Evolutionary conservation across 2,888 invertebrate species (phyloP).

Genomic region (Enchytraeus crypticus): DNA sequence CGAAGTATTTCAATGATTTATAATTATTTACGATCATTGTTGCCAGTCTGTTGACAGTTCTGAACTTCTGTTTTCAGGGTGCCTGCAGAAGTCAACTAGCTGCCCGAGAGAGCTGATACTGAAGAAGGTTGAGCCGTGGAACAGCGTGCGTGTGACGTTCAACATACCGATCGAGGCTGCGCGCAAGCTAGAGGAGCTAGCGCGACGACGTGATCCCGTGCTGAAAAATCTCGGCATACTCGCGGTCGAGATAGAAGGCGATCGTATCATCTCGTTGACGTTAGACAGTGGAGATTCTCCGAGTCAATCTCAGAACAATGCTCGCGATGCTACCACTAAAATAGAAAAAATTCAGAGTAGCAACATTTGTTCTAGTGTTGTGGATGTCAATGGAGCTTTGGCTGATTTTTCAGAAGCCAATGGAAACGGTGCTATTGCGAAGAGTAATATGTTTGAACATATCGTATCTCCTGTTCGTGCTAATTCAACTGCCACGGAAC

Average conservation of each 20-base stretch:
- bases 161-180: slow-evolving; percentile 94
- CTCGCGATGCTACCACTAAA: not conserved
- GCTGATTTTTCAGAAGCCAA: no score
- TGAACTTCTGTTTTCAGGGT: slow-evolving; percentile 26
- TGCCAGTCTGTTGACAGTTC: not conserved
- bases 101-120: slow-evolving; percentile 61
- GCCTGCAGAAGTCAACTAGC: no score
- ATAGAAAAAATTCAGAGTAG: no score
- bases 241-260: slow-evolving; percentile 74
- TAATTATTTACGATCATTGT: not conserved
- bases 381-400: no score
- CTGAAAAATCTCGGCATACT: slow-evolving; percentile 85
- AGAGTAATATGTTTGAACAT: no score
- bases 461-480: no score
- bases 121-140: slow-evolving; percentile 89
- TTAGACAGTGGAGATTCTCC: slow-evolving; percentile 33
- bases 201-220: slow-evolving; percentile 73
- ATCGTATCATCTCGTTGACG: slow-evolving; percentile 58
- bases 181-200: slow-evolving; percentile 76
- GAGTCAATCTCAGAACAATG: not conserved
- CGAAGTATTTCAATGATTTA: not conserved
- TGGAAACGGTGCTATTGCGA: no score
- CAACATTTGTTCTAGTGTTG: no score
- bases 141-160: slow-evolving; percentile 92
- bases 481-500: no score